A percentile compares a stretch with the other conserved stretches of the same genome.
Evolutionary conservation across 2,888 invertebrate species (phyloP).

Genomic region (Chrysotoxum bicinctum): DNA sequence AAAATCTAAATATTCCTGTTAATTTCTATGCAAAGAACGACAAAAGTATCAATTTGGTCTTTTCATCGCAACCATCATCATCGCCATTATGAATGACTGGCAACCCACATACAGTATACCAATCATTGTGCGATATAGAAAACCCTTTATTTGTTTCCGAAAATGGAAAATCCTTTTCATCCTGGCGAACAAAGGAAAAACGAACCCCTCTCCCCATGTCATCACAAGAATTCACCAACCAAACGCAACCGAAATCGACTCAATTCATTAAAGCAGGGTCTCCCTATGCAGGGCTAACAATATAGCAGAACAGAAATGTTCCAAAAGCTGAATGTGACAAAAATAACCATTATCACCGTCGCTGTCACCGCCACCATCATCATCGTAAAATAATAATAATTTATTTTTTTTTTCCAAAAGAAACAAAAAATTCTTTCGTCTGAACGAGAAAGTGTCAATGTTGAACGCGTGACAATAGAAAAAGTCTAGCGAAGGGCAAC

Average conservation of each 20-base stretch:
- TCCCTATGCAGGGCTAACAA: conserved; percentile 6
- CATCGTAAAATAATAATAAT: conserved; percentile 32
- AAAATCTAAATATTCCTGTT: conserved; percentile 67
- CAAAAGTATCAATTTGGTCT: conserved; percentile 63
- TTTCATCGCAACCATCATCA: conserved; percentile 44
- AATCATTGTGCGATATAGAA: not conserved
- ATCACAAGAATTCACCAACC: not conserved
- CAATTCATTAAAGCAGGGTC: conserved; percentile 7
- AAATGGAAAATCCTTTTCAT: conserved; percentile 29
- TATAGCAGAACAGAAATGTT: not conserved
- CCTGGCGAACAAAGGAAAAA: not conserved
- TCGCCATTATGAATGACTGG: not conserved
- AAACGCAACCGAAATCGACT: not conserved
- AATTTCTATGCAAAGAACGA: conserved; percentile 57
- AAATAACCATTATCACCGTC: conserved; percentile 61
- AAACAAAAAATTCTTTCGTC: conserved; percentile 36
- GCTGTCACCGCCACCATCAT: not conserved
- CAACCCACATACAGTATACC: not conserved
- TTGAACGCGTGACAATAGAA: conserved; percentile 23
- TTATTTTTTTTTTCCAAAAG: not conserved
- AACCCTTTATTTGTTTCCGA: conserved; percentile 29
- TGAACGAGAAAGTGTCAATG: conserved; percentile 46
- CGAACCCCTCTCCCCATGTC: not conserved
- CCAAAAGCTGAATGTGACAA: conserved; percentile 52
- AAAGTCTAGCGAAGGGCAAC: conserved; percentile 13